Evolutionary conservation across 2,888 invertebrate genomes (phyloP), one percentile per base, ranked within the genome.

Genomic region (Tenthredo distinguenda): DNA sequence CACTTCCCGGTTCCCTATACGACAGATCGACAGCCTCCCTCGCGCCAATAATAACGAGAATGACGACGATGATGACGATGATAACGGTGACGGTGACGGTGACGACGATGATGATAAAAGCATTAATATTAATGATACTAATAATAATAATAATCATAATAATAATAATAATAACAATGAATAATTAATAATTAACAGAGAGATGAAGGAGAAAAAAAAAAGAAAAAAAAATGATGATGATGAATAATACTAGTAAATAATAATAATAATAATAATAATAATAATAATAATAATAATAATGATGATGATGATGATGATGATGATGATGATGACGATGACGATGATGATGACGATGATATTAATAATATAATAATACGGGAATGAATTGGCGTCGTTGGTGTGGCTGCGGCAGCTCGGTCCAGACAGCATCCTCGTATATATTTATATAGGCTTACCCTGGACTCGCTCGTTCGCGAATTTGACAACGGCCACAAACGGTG

Each of bases 101-200:
- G 26, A 26, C 26, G 15, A 34, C 10, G 31, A 68, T 37, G 31
- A 71, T 31, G 31, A 71, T 37, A 71, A 37, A 26, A 71, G 31
- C 31, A 71, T 34, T 37, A 71, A 71, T 37, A 71, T 26, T 37
- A 71, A 71, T 34, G 37, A 71, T 34, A 71, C 21, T 71, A 71
- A 71, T 71, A 71, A 71, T 71, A 71, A 71, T 37, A 90, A 88
- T 88, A 89, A 87, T 87, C 87, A 89, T 86, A 87, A 87, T 88
- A 87, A 88, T 84, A 87, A 89, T 89, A 88, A 87, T 86, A 86
- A 87, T 76, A 82, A 84, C 15, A 15, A 86, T 85, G 82, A 83
- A 84, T 84, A 84, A 83, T 81, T 34, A 86, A 55, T 37, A 50
- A 83, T 79, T 37, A 37, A 65, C 43, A 43, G 21, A 79, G 26